Evolutionary conservation across 2,888 invertebrate species (phyloP), one percentile per base, ranked within the genome.

Genomic region (Miltochrista miniata): DNA sequence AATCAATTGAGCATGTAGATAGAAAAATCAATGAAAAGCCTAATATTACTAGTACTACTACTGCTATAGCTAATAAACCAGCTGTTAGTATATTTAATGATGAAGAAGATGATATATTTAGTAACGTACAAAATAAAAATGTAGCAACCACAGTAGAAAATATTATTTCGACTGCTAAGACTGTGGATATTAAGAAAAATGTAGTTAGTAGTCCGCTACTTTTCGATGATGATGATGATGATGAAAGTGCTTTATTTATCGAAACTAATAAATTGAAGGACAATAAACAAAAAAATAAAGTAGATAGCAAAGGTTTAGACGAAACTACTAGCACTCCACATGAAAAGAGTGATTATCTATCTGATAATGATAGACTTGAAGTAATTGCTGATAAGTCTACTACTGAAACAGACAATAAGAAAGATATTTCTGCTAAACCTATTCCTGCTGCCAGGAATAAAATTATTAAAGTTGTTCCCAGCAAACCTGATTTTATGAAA

Each of bases 181-280:
- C 31, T 31, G 18, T 43, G 29, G 42, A 15, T 35, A 46, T 52
- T 48, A 30, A 66, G 46, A 40, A 30, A n/a, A 58, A 50, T 48
- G 11, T 50, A 8, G 56, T 68, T 8, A 64, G 63, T 52, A 76
- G 70, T 59, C 69, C 74, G 34, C 73, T 74, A 9, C 53, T 88
- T 30, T 86, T 87, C 67, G 82, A 76, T 61, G 83, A 85, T 47
- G 81, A 84, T 8, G n/a, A n/a, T 38, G 78, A 77, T 59, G 72
- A 74, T 50, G 70, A 75, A 7, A 51, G 15, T 48, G 54, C 54
- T 42, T 49, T 80, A 5, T 79, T 79, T 53, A 47, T 54, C 36
- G 45, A 51, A 34, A 10, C 49, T n/a, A 18, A 31, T 2, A 58
- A 55, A 51, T 39, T 47, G 13, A 0, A 38, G 31, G 52, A 31